A percentile compares a stretch with the other conserved stretches of the same genome.
These are phyloP conservation scores for Blennius ocellaris DNA, from an alignment of 2,113 vertebrate species.

Conservation along the genomic window DNA sequence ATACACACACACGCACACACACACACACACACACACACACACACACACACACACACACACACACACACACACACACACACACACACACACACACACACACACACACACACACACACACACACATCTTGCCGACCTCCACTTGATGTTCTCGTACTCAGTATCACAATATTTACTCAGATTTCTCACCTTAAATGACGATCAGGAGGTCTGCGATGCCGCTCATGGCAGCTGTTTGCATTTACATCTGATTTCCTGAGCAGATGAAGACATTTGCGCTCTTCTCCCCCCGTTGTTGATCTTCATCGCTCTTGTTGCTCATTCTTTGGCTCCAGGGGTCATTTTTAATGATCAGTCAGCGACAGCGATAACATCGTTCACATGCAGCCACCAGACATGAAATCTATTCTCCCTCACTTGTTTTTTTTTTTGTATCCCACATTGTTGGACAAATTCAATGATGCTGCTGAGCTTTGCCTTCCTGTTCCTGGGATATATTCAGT, in stretches of 20 bases:
- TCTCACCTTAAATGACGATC: slow-evolving; percentile 30
- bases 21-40: neutral
- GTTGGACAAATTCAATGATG: slow-evolving; percentile 9
- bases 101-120: neutral
- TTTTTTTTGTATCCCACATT: slow-evolving; percentile 19
- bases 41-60: neutral
- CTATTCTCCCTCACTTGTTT: slow-evolving; percentile 30
- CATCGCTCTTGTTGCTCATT: neutral
- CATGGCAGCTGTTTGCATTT: too few relatives aligned
- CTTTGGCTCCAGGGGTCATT: neutral
- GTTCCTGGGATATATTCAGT: slow-evolving; percentile 12
- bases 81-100: neutral
- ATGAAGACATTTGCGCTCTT: neutral
- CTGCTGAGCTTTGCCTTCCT: slow-evolving; percentile 23
- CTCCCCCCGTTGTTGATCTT: neutral
- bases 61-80: neutral
- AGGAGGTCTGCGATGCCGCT: neutral
- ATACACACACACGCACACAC: too few relatives aligned
- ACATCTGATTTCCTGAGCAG: neutral
- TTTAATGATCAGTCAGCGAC: neutral
- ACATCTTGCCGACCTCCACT: slow-evolving; percentile 1
- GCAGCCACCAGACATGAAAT: slow-evolving; percentile 7
- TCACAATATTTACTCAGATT: neutral
- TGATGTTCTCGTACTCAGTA: neutral
- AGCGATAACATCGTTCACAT: neutral